Base-by-base conservation (phyloP, 2,113 vertebrate genomes). In the Diglossa brunneiventris region DNA sequence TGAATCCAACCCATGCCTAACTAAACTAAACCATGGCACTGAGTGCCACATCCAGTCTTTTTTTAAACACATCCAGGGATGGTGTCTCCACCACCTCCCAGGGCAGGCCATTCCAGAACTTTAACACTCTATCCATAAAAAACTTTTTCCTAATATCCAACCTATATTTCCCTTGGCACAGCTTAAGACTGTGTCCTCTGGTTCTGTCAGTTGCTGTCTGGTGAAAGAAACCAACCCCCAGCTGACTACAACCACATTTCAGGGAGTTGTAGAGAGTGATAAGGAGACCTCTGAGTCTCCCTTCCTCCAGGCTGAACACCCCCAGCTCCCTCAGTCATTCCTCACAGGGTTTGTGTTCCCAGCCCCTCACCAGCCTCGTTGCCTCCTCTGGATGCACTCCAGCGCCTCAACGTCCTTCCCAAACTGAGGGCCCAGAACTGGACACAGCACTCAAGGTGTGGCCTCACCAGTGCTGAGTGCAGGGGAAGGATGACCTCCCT, bases 321-420 rank as follows among this genome's bases (percentile, higher is more conserved):
- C 24, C 14, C 53, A 74, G 14, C 41, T 58, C 53, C 18, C 31
- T 56, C 39, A 74, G 47, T 7, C 6, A 3, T 22, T 47, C 21
- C 24, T 35, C 41, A 56, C 7, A n/a, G 31, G 41, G 24, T 0
- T 56, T n/a, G 70, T 73, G 23, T 15, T 73, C 39, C 70, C 3
- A 56, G 70, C 39, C 23, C 31, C 23, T 44, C 52, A 2, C 20
- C 67, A 70, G 27, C 47, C 67, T 52, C 1, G 2, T 23, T 52
- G 19, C 47, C 70, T 27, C 13, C 52, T 42, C 31, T 42, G 70
- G 70, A 73, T 0, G 0, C 0, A 0, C 37, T 73, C 30, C 5
- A 26, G 30, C 0, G 0, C 20, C 30, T 33, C 37, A 19, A 33
- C 0, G 1, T 53, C 28, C 50, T 42, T 42, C 69, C 69, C 6